phyloP scores from a whole-genome alignment of 1,140 invertebrate species.

The Papilio polyxenes region DNA sequence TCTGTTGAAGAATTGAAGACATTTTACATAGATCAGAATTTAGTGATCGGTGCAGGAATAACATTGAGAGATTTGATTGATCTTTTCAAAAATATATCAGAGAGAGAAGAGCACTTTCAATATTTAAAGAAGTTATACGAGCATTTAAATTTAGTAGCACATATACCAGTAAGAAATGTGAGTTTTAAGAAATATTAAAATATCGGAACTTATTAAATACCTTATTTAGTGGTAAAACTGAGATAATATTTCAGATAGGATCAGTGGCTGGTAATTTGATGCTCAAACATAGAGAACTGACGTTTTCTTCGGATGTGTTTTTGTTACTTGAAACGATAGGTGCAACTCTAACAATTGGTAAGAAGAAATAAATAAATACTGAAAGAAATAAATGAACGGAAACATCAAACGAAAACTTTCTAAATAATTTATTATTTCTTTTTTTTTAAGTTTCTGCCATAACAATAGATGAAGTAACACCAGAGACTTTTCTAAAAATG shows the following conservation, averaged over 20 bases:
- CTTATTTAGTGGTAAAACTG: not conserved
- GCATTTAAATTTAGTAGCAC: conserved; percentile 85
- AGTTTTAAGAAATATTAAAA: conserved; percentile 49
- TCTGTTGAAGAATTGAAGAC: too few species aligned
- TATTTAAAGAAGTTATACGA: conserved; percentile 82
- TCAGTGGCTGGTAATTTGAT: conserved; percentile 89
- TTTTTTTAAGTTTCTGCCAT: conserved; percentile 39
- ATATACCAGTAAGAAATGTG: conserved; percentile 86
- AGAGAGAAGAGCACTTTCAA: too few species aligned
- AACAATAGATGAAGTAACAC: conserved; percentile 55
- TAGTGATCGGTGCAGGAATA: too few species aligned
- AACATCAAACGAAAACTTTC: too few species aligned
- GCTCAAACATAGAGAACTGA: conserved; percentile 85
- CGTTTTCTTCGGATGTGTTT: conserved; percentile 90
- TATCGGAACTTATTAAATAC: not conserved
- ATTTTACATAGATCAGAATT: too few species aligned
- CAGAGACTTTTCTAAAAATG: conserved; percentile 81
- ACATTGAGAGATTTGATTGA: too few species aligned
- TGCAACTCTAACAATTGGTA: conserved; percentile 82
- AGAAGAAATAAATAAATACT: conserved; percentile 32
- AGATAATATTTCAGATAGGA: conserved; percentile 80
- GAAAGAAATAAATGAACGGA: too few species aligned
- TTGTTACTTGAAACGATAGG: conserved; percentile 85
- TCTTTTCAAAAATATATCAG: too few species aligned
- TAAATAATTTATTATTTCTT: too few species aligned